phyloP scores from a whole-genome alignment of 1,140 invertebrate species.

The Atta texana region DNA sequence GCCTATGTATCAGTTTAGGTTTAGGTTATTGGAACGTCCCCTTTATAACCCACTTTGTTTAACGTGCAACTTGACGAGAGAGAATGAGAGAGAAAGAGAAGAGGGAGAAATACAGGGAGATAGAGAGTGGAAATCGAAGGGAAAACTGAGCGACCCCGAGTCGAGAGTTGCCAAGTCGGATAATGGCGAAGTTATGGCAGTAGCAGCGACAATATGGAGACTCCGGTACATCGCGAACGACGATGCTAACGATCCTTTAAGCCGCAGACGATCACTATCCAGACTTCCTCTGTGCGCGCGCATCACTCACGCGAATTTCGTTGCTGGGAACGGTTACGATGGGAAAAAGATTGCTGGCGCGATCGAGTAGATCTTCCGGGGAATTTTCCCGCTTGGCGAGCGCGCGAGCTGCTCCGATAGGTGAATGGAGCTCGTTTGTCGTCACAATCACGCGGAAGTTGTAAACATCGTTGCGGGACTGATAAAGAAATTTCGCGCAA shows the following conservation, averaged over 20 bases:
- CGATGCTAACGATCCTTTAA: slow-evolving; percentile 78
- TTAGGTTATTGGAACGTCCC: slow-evolving; percentile 10
- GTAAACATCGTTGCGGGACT: slow-evolving; percentile 46
- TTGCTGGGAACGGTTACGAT: slow-evolving; percentile 1
- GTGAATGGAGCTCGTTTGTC: slow-evolving; percentile 50
- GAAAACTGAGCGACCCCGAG: slow-evolving; percentile 51
- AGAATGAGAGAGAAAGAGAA: neutral
- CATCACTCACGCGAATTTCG: slow-evolving; percentile 44
- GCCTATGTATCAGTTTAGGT: slow-evolving; percentile 22
- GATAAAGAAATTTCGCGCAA: slow-evolving; percentile 40
- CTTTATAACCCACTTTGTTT: slow-evolving; percentile 53
- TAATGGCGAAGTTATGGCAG: slow-evolving; percentile 81
- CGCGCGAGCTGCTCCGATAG: slow-evolving; percentile 20
- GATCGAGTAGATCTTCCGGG: slow-evolving; percentile 52
- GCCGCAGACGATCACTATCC: slow-evolving; percentile 56
- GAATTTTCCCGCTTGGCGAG: slow-evolving; percentile 10
- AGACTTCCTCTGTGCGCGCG: neutral
- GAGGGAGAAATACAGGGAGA: neutral
- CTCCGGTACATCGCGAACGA: slow-evolving; percentile 61
- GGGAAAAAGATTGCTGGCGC: slow-evolving; percentile 47
- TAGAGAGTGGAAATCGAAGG: slow-evolving; percentile 24
- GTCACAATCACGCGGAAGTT: slow-evolving; percentile 52
- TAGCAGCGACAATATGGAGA: slow-evolving; percentile 55
- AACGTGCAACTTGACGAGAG: slow-evolving; percentile 30
- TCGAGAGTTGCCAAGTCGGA: slow-evolving; percentile 79